Evolutionary conservation across 1,140 invertebrate genomes (phyloP).

Genomic region (Lysiphlebus fabarum): DNA sequence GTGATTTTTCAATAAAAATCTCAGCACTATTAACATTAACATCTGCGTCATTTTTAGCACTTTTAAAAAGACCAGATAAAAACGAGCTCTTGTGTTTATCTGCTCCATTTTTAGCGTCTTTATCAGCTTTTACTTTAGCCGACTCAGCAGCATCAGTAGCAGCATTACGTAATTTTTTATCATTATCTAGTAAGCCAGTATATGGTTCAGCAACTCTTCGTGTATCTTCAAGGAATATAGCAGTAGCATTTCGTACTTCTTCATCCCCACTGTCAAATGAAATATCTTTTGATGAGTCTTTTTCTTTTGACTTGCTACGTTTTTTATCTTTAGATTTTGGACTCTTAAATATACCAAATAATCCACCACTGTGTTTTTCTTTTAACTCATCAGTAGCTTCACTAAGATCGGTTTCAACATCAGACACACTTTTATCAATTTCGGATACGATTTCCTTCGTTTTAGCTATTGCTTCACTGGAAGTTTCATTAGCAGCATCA

Average conservation of each 20-base stretch:
- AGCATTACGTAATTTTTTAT: slow-evolving; percentile 10
- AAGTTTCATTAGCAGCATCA: background rate
- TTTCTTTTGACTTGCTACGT: slow-evolving; percentile 37
- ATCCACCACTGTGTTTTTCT: slow-evolving; percentile 31
- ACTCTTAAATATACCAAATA: slow-evolving; percentile 46
- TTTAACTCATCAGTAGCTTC: slow-evolving; percentile 24
- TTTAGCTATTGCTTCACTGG: background rate
- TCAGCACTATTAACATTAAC: slow-evolving; percentile 27
- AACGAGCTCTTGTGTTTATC: slow-evolving; percentile 28
- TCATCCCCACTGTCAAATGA: slow-evolving; percentile 32
- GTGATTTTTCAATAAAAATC: slow-evolving; percentile 27
- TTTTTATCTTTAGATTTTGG: slow-evolving; percentile 40
- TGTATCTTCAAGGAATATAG: slow-evolving; percentile 34
- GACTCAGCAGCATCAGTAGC: background rate
- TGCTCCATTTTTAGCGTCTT: slow-evolving; percentile 17
- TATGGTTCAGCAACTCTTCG: slow-evolving; percentile 26
- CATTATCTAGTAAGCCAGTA: background rate
- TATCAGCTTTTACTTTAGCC: slow-evolving; percentile 7
- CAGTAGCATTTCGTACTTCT: slow-evolving; percentile 31
- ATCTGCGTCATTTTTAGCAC: slow-evolving; percentile 29
- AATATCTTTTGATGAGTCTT: slow-evolving; percentile 32
- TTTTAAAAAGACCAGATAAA: slow-evolving; percentile 32
- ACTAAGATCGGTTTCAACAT: slow-evolving; percentile 14
- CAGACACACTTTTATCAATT: background rate
- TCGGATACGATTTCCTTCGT: background rate